Conservation (phyloP, 1,140 invertebrate genomes). For the Zaprionus ornatus region DNA sequence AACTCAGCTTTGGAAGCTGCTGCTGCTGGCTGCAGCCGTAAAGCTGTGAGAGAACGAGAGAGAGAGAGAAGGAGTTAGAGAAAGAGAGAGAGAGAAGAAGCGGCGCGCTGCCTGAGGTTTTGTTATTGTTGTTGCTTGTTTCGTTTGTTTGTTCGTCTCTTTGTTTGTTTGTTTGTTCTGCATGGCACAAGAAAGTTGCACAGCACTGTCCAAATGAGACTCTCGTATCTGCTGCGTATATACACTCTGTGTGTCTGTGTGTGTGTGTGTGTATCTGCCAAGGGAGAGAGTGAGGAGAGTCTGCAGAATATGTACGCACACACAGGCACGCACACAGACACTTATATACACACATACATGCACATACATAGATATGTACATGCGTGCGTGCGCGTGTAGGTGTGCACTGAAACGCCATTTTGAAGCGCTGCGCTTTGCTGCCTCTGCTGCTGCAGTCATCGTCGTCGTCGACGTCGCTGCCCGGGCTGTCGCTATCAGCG, state of each 20-base stretch:
- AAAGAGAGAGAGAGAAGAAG: not conserved
- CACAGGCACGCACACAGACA: not conserved
- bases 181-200: slow-evolving; percentile 71
- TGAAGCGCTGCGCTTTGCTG: slow-evolving; percentile 38
- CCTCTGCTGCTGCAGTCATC: slow-evolving; percentile 1
- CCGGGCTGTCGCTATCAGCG: slow-evolving; percentile 65
- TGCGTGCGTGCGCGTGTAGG: slow-evolving; percentile 14
- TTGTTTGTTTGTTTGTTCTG: slow-evolving; percentile 59
- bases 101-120: slow-evolving; percentile 36
- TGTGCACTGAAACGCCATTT: slow-evolving; percentile 62
- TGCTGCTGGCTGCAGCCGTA: slow-evolving; percentile 48
- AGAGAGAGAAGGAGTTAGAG: not conserved
- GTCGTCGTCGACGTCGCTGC: slow-evolving; percentile 31
- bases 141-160: slow-evolving; percentile 37
- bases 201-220: slow-evolving; percentile 11
- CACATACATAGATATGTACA: slow-evolving; percentile 5
- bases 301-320: not conserved
- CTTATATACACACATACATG: slow-evolving; percentile 7
- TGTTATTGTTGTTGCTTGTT: slow-evolving; percentile 47
- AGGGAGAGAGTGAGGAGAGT: slow-evolving; percentile 12
- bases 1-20: slow-evolving; percentile 67
- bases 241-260: not conserved
- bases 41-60: not conserved
- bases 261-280: slow-evolving; percentile 42
- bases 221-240: slow-evolving; percentile 25